Evolutionary conservation across 1,140 invertebrate genomes (phyloP).

Genomic region (Achroia grisella): DNA sequence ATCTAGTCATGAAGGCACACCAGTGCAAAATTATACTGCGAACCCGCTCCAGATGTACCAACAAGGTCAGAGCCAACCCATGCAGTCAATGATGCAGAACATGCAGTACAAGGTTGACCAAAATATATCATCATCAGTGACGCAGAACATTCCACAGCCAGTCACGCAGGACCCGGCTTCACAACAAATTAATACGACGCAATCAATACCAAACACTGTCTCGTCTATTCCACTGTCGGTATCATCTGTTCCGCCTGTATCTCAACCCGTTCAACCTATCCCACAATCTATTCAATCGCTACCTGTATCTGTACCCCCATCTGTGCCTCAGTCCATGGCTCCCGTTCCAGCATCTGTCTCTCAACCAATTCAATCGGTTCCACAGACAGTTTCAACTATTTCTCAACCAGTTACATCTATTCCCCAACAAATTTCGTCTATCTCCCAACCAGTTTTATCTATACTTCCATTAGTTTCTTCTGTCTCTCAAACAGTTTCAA

Average conservation of each 20-base stretch:
- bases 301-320: constrained; percentile 6
- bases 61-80: constrained; percentile 29
- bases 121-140: constrained; percentile 20
- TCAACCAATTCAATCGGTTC: constrained; percentile 6
- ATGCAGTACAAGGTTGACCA: constrained; percentile 19
- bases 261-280: constrained; percentile 8
- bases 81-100: constrained; percentile 33
- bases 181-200: constrained; percentile 19
- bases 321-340: constrained; percentile 6
- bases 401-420: constrained; percentile 7
- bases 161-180: constrained; percentile 24
- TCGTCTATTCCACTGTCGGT: constrained; percentile 19
- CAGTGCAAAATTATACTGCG: constrained; percentile 61
- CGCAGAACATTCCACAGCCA: constrained; percentile 20
- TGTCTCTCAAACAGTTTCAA: constrained; percentile 4
- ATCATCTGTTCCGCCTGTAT: constrained; percentile 7
- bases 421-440: constrained; percentile 2
- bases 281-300: constrained; percentile 12
- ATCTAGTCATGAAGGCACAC: constrained; percentile 73
- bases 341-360: constrained; percentile 4
- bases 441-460: constrained; percentile 8
- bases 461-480: neutral
- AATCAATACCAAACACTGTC: constrained; percentile 16
- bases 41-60: constrained; percentile 66
- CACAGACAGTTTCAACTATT: constrained; percentile 6